Percentiles rank a stretch among this genome's conserved stretches.
Evolutionary conservation across 2,888 invertebrate species (phyloP).

Genomic region (Drosophila pseudotakahashii): DNA sequence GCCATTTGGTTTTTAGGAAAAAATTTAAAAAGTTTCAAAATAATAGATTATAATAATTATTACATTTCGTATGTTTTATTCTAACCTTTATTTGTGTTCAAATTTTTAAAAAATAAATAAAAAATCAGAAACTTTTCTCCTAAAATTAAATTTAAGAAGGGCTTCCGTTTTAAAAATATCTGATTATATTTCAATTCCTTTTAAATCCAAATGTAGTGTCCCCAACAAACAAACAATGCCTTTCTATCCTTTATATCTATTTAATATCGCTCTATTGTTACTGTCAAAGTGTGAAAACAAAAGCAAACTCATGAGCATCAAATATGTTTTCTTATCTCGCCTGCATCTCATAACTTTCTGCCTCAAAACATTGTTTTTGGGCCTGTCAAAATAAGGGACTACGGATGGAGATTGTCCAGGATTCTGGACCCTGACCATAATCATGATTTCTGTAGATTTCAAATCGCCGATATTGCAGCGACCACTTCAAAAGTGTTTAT

Average conservation of each 20-base stretch:
- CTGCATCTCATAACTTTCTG: constrained; percentile 18
- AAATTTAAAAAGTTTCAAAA: no score
- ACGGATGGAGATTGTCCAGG: constrained; percentile 12
- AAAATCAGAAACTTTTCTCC: no score
- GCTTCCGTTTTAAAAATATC: neutral
- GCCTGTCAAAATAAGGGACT: constrained; percentile 28
- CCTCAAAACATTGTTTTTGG: constrained; percentile 35
- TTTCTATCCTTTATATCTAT: constrained; percentile 16
- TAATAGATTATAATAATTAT: no score
- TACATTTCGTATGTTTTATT: no score
- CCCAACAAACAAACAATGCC: neutral
- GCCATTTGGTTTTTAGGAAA: no score
- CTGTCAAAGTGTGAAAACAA: constrained; percentile 63
- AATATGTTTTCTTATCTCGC: constrained; percentile 42
- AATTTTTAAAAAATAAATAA: no score
- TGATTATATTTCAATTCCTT: neutral
- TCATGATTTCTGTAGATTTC: constrained; percentile 45
- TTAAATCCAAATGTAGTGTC: neutral
- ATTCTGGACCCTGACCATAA: constrained; percentile 7
- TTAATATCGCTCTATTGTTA: neutral
- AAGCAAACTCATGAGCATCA: constrained; percentile 8
- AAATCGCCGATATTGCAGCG: constrained; percentile 62
- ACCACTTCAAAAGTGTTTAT: constrained; percentile 57
- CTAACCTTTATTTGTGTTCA: no score
- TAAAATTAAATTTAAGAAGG: no score